Evolutionary conservation across 2,888 invertebrate genomes (phyloP).

Genomic region (Leucophenga maculata): DNA sequence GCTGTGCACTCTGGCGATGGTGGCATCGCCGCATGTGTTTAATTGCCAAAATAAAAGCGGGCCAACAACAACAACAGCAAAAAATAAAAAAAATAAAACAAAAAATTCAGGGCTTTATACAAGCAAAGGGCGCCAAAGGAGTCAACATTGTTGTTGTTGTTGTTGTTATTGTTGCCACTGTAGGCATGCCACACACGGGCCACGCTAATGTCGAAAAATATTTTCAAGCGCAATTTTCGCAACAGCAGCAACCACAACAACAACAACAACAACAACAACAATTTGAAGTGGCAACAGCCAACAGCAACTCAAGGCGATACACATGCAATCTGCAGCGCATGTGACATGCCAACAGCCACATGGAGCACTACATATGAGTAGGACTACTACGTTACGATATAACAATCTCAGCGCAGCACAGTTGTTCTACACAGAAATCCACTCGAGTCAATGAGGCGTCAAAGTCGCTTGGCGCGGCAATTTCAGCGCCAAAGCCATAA

Average conservation of each 20-base stretch:
- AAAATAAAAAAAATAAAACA: slow-evolving; percentile 34
- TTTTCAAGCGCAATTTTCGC: slow-evolving; percentile 49
- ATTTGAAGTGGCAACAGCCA: slow-evolving; percentile 43
- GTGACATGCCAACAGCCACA: slow-evolving; percentile 53
- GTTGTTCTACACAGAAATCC: slow-evolving; percentile 46
- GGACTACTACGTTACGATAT: background rate
- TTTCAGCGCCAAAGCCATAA: slow-evolving; percentile 57
- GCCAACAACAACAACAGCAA: slow-evolving; percentile 44
- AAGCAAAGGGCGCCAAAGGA: background rate
- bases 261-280: slow-evolving; percentile 43
- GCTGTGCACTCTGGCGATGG: background rate
- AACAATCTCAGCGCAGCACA: slow-evolving; percentile 1
- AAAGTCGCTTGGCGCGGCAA: slow-evolving; percentile 55
- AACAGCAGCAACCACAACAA: no score
- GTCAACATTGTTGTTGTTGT: no score
- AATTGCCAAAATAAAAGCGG: slow-evolving; percentile 68
- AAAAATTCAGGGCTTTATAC: background rate
- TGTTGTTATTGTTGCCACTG: background rate
- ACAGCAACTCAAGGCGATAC: slow-evolving; percentile 50
- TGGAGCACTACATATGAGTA: background rate
- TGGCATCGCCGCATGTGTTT: slow-evolving; percentile 67
- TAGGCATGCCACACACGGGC: slow-evolving; percentile 1
- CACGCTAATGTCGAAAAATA: slow-evolving; percentile 33
- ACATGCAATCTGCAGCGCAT: slow-evolving; percentile 50
- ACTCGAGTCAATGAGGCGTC: slow-evolving; percentile 64